Evolutionary conservation across 2,113 vertebrate genomes (phyloP).

Genomic region (Melanotaenia duboulayi): DNA sequence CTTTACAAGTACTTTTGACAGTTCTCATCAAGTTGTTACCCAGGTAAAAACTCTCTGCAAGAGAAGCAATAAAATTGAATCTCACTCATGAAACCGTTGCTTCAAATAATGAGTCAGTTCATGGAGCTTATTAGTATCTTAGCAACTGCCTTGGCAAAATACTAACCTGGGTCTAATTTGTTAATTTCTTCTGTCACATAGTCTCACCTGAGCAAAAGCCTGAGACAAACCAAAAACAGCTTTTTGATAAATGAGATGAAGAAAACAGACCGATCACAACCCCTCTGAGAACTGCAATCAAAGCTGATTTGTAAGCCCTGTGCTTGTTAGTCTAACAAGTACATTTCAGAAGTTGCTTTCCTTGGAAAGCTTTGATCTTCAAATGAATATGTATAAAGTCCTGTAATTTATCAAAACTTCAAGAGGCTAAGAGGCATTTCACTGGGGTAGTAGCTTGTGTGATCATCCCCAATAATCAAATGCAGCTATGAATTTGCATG

Average conservation of each 20-base stretch:
- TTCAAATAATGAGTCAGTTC: conserved; percentile 64
- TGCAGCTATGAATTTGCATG: background rate
- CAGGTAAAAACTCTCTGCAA: conserved; percentile 37
- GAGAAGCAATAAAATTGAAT: conserved; percentile 47
- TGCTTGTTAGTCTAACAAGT: conserved; percentile 1
- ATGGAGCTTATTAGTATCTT: conserved; percentile 65
- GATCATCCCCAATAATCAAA: background rate
- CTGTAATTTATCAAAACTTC: conserved; percentile 16
- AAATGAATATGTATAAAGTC: background rate
- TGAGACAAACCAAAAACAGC: conserved; percentile 10
- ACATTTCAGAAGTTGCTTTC: conserved; percentile 34
- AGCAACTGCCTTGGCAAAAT: conserved; percentile 68
- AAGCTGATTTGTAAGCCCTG: conserved; percentile 22
- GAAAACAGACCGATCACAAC: conserved; percentile 11
- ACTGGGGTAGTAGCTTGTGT: background rate
- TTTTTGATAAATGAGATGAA: conserved; percentile 27
- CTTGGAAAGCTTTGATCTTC: conserved; percentile 11
- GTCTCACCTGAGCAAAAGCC: conserved; percentile 53
- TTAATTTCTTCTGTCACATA: conserved; percentile 48
- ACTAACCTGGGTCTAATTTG: conserved; percentile 34
- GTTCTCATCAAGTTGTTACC: conserved; percentile 39
- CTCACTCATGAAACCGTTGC: conserved; percentile 47
- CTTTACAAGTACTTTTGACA: conserved; percentile 42
- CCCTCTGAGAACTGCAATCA: conserved; percentile 27
- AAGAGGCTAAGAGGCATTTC: background rate